Conservation (phyloP, 2,113 vertebrate genomes). For the Brachypodius melanocephalos region DNA sequence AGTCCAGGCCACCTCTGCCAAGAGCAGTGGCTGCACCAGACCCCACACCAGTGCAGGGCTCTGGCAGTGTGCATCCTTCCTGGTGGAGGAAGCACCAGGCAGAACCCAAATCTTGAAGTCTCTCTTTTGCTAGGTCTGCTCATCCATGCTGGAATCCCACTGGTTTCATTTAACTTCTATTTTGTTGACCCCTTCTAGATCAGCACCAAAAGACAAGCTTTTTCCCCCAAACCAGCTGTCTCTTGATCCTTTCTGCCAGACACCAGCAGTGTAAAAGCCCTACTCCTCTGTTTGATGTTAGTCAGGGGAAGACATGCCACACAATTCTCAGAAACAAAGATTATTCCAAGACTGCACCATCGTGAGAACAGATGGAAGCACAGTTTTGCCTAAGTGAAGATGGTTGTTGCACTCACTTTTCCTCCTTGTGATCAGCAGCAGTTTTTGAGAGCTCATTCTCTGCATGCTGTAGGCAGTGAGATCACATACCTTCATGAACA, state of each 20-base stretch:
- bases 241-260: neutral
- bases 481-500: neutral
- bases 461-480: neutral
- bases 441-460: neutral
- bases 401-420: neutral
- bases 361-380: neutral
- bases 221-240: neutral
- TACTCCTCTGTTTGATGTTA: neutral
- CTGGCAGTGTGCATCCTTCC: no score
- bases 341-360: neutral
- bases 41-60: neutral
- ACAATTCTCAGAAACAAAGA: neutral
- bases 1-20: neutral
- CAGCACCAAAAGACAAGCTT: neutral
- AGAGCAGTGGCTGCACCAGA: neutral
- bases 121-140: neutral
- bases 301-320: neutral
- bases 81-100: neutral
- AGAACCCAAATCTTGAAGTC: neutral
- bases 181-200: neutral
- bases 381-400: fast-evolving
- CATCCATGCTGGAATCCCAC: neutral
- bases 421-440: neutral
- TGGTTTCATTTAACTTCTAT: neutral
- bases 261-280: neutral